phyloP scores from a whole-genome alignment of 2,888 invertebrate genomes.

The Dryomyza anilis region DNA sequence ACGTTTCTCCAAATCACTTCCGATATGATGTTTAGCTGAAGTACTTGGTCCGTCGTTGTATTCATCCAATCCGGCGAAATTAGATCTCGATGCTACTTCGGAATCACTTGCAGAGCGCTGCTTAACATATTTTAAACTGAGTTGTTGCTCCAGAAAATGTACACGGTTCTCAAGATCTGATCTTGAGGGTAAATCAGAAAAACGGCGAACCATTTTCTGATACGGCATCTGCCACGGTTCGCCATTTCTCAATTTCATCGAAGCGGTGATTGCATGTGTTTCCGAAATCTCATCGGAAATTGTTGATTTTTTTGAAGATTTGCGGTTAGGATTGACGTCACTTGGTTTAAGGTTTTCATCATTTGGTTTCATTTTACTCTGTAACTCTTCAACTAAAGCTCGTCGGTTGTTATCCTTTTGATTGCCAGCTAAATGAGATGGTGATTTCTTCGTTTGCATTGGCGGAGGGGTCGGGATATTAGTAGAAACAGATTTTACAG shows the following conservation, averaged over 20 bases:
- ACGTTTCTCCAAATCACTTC: constrained; percentile 45
- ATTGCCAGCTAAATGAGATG: no score
- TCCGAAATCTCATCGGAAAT: constrained; percentile 56
- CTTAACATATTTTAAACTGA: constrained; percentile 54
- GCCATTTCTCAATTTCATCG: constrained; percentile 52
- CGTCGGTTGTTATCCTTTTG: constrained; percentile 43
- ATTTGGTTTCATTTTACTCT: constrained; percentile 46
- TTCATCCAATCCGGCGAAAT: constrained; percentile 22
- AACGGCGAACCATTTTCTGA: constrained; percentile 55
- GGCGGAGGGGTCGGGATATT: constrained; percentile 45
- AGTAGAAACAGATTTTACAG: neutral
- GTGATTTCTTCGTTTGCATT: constrained; percentile 36
- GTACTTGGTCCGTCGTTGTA: constrained; percentile 43
- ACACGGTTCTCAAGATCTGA: constrained; percentile 57
- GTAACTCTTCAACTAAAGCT: constrained; percentile 51
- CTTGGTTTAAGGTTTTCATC: constrained; percentile 50
- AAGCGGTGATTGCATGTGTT: constrained; percentile 58
- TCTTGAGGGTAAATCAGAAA: constrained; percentile 57
- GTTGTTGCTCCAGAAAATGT: constrained; percentile 53
- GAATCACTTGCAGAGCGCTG: constrained; percentile 60
- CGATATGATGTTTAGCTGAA: constrained; percentile 30
- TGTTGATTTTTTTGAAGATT: constrained; percentile 33
- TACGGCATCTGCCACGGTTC: constrained; percentile 42
- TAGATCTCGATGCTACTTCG: constrained; percentile 52
- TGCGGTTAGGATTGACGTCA: constrained; percentile 47